Percentiles rank a stretch among this genome's conserved stretches.
Conservation (phyloP, 1,140 invertebrate genomes). For the Drosophila watanabei region DNA sequence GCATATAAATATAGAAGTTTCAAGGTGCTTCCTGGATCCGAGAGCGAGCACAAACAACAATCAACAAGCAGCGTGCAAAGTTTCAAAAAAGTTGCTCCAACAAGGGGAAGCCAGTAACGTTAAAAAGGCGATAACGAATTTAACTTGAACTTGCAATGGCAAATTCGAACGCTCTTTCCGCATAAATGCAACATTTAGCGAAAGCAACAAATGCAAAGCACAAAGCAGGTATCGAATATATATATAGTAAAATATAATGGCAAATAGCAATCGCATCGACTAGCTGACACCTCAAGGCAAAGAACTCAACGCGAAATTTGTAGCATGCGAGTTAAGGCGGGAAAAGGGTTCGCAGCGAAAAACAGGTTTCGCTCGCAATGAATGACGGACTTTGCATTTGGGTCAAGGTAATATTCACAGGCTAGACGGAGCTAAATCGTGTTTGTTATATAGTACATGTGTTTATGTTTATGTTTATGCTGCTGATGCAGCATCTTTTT, state of each 20-base stretch:
- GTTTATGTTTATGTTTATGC: slow-evolving; percentile 9
- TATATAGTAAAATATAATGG: slow-evolving; percentile 8
- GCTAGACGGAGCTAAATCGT: slow-evolving; percentile 63
- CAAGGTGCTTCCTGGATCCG: slow-evolving; percentile 78
- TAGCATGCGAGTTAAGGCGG: slow-evolving; percentile 65
- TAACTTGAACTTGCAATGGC: slow-evolving; percentile 77
- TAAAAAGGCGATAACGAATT: slow-evolving; percentile 74
- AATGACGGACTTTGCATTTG: slow-evolving; percentile 70
- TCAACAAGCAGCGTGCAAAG: slow-evolving; percentile 39
- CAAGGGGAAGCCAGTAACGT: slow-evolving; percentile 64
- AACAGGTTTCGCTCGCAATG: slow-evolving; percentile 68
- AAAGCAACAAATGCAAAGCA: slow-evolving; percentile 52
- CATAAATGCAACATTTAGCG: slow-evolving; percentile 52
- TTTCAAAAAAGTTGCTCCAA: slow-evolving; percentile 74
- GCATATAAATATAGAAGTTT: slow-evolving; percentile 81
- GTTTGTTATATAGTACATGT: slow-evolving; percentile 31
- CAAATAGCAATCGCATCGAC: slow-evolving; percentile 35
- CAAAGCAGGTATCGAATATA: slow-evolving; percentile 10
- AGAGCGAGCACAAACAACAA: slow-evolving; percentile 35
- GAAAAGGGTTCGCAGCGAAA: slow-evolving; percentile 75
- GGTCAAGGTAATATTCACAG: slow-evolving; percentile 67
- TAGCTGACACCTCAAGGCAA: slow-evolving; percentile 64
- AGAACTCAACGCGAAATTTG: slow-evolving; percentile 54
- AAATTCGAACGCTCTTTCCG: slow-evolving; percentile 62
- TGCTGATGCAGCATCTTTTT: slow-evolving; percentile 53